Base-by-base conservation (phyloP, 2,113 vertebrate genomes). In the Oplegnathus fasciatus region DNA sequence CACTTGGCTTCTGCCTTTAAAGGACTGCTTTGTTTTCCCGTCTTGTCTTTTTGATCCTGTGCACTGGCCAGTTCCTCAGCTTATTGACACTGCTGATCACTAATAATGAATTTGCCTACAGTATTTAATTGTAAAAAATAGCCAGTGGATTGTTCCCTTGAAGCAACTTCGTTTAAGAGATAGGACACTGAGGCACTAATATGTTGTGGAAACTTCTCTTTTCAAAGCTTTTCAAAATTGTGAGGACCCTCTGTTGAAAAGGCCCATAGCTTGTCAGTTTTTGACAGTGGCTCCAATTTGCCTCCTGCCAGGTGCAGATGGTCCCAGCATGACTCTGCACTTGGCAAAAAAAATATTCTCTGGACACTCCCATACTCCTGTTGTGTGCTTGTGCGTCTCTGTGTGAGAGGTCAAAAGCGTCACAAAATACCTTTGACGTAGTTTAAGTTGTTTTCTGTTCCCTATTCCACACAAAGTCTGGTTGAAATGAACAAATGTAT, bases 301-400 rank as follows among this genome's bases (percentile, higher is more conserved):
- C 54, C 22, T 75, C 65, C 66, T 65, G 28, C 30, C 58, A 88
- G 80, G 67, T 82, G 57, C 87, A 90, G 80, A 90, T 84, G 79
- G 70, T 87, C 83, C 62, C 80, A 87, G 79, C 78, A 62, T 86
- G 86, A 86, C 78, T 61, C 61, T 64, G 67, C 57, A 69, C 58
- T 77, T 65, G 75, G 64, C 62, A 68, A 42, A 58, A 0, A 15
- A 52, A 64, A n/a, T 22, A 30, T 6, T 73, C 81, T 86, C 69
- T 64, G 57, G 83, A 75, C 70, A 64, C 46, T 80, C 28, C 32
- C 22, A 24, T 42, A 11, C 14, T 69, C 54, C 55, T 67, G 44
- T 79, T 79, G 50, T 80, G 67, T 61, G 60, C 58, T 62, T 79
- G 48, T 79, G 50, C 32, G 66, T 83, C 40, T 62, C 42, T 46